Percentiles rank a stretch among this genome's conserved stretches.
Conservation (phyloP, 2,113 vertebrate genomes). For the Caretta caretta region DNA sequence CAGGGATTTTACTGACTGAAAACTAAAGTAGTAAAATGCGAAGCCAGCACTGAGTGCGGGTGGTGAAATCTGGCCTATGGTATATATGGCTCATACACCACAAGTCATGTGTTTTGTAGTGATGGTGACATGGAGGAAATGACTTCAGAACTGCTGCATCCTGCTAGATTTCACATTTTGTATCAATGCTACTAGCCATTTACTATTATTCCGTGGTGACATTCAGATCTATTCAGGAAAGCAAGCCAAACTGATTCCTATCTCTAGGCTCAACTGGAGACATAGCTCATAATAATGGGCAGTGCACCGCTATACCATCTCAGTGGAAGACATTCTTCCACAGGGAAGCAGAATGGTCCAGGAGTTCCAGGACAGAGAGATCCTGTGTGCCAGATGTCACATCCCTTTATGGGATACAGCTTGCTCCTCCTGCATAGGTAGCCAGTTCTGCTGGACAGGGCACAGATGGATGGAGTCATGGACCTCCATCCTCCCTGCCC, state of each 20-base stretch:
- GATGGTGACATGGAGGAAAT: not conserved
- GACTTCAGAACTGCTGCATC: not conserved
- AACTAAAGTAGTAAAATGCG: no score
- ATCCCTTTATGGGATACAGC: not conserved
- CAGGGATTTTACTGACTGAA: no score
- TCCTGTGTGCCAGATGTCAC: not conserved
- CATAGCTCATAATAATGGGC: not conserved
- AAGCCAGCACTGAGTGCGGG: no score
- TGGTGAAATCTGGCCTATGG: no score
- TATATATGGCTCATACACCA: no score
- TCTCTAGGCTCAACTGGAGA: not conserved
- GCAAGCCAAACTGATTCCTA: not conserved
- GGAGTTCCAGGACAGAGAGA: not conserved
- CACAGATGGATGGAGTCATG: no score
- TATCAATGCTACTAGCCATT: not conserved
- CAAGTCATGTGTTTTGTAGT: not conserved
- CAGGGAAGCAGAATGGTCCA: not conserved
- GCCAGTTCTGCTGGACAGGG: not conserved
- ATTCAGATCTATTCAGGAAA: not conserved
- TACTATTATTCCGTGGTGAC: not conserved
- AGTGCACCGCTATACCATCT: no score
- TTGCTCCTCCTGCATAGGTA: not conserved
- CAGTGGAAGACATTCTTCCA: not conserved
- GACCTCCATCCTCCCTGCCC: not conserved
- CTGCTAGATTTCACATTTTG: not conserved